These are phyloP conservation scores for Hippocampus zosterae DNA, from an alignment of 2,113 vertebrate genomes.

Conservation along the genomic window DNA sequence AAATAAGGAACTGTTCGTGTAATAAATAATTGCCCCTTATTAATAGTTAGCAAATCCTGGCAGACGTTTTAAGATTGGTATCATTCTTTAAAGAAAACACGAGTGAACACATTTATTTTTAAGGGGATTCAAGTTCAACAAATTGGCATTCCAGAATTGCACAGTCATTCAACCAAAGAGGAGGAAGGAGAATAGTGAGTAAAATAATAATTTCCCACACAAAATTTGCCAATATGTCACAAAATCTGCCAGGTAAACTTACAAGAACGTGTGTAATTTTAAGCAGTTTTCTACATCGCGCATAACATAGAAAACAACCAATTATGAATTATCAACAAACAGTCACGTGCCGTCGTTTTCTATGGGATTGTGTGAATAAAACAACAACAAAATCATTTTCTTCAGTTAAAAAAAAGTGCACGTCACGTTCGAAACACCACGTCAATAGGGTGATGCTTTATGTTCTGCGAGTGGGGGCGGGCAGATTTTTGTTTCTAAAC, in stretches of 20 bases:
- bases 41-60: neutral
- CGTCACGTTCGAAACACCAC: neutral
- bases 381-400: neutral
- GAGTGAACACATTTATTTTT: neutral
- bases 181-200: neutral
- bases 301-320: too few relatives aligned
- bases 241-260: too few relatives aligned
- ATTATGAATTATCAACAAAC: too few relatives aligned
- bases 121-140: neutral
- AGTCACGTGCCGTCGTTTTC: too few relatives aligned
- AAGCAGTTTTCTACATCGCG: too few relatives aligned
- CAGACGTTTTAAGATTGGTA: neutral
- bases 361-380: neutral
- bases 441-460: constrained; percentile 17
- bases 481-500: constrained; percentile 62
- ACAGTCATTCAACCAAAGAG: neutral
- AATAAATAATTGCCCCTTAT: neutral
- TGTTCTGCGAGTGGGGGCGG: constrained; percentile 36
- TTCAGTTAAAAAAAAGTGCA: neutral
- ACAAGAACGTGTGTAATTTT: too few relatives aligned
- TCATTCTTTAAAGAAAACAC: neutral
- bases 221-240: too few relatives aligned
- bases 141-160: neutral
- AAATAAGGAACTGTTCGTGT: neutral
- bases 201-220: too few relatives aligned